These are phyloP conservation scores for Lutjanus campechanus DNA, from an alignment of 2,797 vertebrate genomes.

Conservation along the genomic window DNA sequence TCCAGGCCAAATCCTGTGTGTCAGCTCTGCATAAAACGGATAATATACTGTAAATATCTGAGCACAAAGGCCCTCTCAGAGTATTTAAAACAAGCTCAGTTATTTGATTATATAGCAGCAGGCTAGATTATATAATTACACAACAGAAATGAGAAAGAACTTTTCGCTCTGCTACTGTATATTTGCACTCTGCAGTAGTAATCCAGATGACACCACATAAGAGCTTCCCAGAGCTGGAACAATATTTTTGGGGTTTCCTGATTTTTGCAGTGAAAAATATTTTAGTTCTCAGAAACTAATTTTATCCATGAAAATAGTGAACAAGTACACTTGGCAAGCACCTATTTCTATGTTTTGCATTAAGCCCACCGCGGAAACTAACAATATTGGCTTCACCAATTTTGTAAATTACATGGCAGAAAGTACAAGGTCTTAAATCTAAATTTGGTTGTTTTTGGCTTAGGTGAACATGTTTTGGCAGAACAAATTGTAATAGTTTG, in stretches of 20 bases:
- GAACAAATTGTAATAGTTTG: conserved; percentile 82
- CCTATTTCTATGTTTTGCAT: conserved; percentile 64
- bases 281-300: conserved; percentile 54
- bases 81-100: conserved; percentile 38
- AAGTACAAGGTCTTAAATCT: conserved; percentile 72
- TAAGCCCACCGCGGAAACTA: conserved; percentile 58
- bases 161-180: conserved; percentile 37
- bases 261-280: conserved; percentile 55
- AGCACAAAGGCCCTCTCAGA: conserved; percentile 47
- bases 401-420: conserved; percentile 73
- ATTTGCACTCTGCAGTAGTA: conserved; percentile 48
- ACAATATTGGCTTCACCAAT: conserved; percentile 66
- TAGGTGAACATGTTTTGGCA: conserved; percentile 77
- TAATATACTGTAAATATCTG: conserved; percentile 47
- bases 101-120: conserved; percentile 59
- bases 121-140: conserved; percentile 52
- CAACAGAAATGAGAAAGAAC: conserved; percentile 42
- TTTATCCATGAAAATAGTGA: conserved; percentile 60
- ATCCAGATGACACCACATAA: conserved; percentile 53
- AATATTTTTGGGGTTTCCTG: conserved; percentile 56
- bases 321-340: conserved; percentile 55
- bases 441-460: conserved; percentile 78
- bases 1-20: conserved; percentile 5
- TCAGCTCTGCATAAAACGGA: conserved; percentile 25
- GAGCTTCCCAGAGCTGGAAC: conserved; percentile 47